These are phyloP conservation scores for Heliconius ismenius DNA, from an alignment of 2,888 invertebrate genomes.

Conservation along the genomic window DNA sequence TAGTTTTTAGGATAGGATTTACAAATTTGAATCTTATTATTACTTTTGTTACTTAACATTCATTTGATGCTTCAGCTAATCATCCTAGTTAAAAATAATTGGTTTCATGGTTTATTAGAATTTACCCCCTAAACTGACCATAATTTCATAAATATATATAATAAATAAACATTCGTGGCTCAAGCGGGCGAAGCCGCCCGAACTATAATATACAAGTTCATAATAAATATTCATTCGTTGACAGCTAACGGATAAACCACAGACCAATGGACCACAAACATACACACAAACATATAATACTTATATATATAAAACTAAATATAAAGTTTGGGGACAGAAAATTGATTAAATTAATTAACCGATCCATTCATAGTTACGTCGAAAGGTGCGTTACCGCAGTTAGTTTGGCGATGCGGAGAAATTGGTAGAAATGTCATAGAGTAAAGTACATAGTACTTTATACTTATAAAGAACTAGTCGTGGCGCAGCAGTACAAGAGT, in stretches of 20 bases:
- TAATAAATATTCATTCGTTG: background rate
- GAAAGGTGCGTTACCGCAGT: conserved; percentile 37
- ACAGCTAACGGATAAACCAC: conserved; percentile 19
- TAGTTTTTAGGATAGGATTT: no score
- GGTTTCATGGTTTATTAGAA: no score
- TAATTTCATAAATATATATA: no score
- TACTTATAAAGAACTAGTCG: no score
- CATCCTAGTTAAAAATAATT: no score
- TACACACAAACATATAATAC: background rate
- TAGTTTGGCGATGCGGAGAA: background rate
- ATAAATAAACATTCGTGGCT: no score
- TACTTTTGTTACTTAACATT: no score
- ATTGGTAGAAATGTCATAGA: background rate
- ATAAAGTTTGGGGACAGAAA: conserved; percentile 28
- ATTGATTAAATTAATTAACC: conserved; percentile 36
- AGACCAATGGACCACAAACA: background rate
- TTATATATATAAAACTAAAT: conserved; percentile 5
- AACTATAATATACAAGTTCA: background rate
- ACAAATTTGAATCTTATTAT: no score
- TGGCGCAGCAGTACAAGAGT: no score
- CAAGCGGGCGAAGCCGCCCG: no score
- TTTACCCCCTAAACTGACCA: no score
- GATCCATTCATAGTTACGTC: conserved; percentile 36
- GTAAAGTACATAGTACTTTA: background rate
- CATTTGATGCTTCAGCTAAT: no score